Conservation (phyloP, 2,797 vertebrate genomes). For the Myotis myotis region DNA sequence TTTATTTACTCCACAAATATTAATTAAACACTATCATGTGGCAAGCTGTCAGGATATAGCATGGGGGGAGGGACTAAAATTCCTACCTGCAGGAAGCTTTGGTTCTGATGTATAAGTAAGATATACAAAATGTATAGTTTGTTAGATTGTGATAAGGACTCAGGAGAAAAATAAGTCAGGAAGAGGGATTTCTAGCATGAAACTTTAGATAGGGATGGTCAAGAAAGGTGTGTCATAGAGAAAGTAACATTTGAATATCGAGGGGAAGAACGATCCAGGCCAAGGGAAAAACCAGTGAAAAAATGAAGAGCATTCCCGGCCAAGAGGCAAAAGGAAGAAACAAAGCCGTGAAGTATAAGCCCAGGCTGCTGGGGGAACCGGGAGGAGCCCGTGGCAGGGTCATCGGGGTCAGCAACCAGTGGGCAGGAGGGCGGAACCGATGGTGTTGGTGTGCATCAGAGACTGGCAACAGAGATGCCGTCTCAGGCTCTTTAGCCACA, state of each 20-base stretch:
- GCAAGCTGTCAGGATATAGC: not conserved
- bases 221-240: not conserved
- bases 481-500: not conserved
- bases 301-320: not conserved
- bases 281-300: not conserved
- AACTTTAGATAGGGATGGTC: not conserved
- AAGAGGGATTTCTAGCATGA: not conserved
- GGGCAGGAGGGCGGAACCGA: not conserved
- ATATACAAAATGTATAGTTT: not conserved
- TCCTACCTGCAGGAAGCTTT: not conserved
- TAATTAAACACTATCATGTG: not conserved
- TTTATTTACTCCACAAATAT: not conserved
- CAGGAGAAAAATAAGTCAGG: not conserved
- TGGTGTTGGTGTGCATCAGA: fast-evolving
- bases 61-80: not conserved
- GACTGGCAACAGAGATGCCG: fast-evolving
- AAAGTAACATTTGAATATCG: not conserved
- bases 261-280: not conserved
- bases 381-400: fast-evolving
- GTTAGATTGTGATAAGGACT: not conserved
- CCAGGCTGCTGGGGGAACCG: fast-evolving
- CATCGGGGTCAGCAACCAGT: not conserved
- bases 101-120: not conserved
- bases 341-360: fast-evolving
- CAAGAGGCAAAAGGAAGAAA: not conserved